These are phyloP conservation scores for Rhabdophis nuchalis DNA, from an alignment of 2,797 vertebrate genomes.

Conservation along the genomic window DNA sequence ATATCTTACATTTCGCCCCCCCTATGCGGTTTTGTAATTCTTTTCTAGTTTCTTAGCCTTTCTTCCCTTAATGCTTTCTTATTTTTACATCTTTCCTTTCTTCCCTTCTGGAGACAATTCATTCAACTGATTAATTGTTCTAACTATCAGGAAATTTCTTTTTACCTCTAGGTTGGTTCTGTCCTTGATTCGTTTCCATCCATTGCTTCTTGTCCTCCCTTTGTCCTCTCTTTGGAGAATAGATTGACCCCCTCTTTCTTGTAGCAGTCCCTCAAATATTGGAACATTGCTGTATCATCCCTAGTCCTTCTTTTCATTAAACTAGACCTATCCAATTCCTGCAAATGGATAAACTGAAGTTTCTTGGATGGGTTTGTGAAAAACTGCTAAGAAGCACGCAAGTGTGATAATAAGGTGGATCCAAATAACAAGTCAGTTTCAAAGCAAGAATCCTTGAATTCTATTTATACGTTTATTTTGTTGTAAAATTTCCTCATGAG, in stretches of 20 bases:
- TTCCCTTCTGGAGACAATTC: too few species aligned
- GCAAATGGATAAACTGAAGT: background rate
- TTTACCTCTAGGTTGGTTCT: background rate
- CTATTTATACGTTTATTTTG: constrained; percentile 16
- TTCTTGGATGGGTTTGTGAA: background rate
- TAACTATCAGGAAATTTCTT: too few species aligned
- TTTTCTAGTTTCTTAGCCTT: too few species aligned
- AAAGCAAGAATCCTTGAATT: background rate
- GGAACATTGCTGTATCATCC: background rate
- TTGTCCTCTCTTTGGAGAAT: background rate
- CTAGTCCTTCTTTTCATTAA: background rate
- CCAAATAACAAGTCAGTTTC: background rate
- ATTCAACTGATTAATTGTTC: too few species aligned
- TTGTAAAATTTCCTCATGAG: background rate
- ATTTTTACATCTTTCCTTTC: too few species aligned
- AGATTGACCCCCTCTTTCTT: background rate
- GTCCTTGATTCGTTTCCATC: background rate
- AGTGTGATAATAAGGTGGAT: background rate
- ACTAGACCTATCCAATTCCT: background rate
- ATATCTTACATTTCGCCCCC: too few species aligned
- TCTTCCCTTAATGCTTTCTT: too few species aligned
- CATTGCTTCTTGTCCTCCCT: background rate
- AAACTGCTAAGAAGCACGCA: background rate
- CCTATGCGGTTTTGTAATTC: too few species aligned
- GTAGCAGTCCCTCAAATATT: background rate